Percentiles rank a stretch among this genome's conserved stretches.
phyloP scores from a whole-genome alignment of 2,888 invertebrate genomes.

The Plemyria rubiginata region DNA sequence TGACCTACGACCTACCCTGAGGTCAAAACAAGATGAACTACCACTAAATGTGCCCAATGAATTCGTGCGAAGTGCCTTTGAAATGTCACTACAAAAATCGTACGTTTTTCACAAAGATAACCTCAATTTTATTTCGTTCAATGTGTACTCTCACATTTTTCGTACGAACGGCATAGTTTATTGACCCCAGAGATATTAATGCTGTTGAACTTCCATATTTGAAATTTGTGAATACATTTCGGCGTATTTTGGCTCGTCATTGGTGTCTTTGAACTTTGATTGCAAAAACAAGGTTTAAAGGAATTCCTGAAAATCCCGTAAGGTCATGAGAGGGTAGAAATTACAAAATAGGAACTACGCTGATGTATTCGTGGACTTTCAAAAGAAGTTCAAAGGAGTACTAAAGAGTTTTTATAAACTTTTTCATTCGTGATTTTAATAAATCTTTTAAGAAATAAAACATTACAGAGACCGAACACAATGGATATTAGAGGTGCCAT shows the following conservation, averaged over 20 bases:
- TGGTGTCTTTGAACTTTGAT: constrained; percentile 12
- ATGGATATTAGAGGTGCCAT: too few relatives aligned
- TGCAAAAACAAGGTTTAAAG: not conserved
- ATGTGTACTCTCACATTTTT: constrained; percentile 6
- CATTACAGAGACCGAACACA: too few relatives aligned
- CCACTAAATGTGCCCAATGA: constrained; percentile 5
- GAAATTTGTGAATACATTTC: constrained; percentile 2
- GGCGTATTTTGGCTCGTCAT: not conserved
- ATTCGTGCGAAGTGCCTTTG: not conserved
- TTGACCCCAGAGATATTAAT: constrained; percentile 3
- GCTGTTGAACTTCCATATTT: not conserved
- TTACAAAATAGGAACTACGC: too few relatives aligned
- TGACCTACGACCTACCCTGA: not conserved
- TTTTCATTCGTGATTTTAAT: too few relatives aligned
- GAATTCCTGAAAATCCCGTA: not conserved
- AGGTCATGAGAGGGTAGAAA: not conserved
- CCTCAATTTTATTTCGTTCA: constrained; percentile 15
- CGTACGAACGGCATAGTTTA: not conserved
- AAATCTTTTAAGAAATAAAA: too few relatives aligned
- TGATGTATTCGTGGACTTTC: not conserved
- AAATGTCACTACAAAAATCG: constrained; percentile 34
- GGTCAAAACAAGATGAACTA: not conserved
- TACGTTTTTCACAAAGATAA: constrained; percentile 26
- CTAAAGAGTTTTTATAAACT: too few relatives aligned
- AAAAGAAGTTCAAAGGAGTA: too few relatives aligned